Conservation (phyloP, 2,797 vertebrate species). For the Simalia tracyae region DNA sequence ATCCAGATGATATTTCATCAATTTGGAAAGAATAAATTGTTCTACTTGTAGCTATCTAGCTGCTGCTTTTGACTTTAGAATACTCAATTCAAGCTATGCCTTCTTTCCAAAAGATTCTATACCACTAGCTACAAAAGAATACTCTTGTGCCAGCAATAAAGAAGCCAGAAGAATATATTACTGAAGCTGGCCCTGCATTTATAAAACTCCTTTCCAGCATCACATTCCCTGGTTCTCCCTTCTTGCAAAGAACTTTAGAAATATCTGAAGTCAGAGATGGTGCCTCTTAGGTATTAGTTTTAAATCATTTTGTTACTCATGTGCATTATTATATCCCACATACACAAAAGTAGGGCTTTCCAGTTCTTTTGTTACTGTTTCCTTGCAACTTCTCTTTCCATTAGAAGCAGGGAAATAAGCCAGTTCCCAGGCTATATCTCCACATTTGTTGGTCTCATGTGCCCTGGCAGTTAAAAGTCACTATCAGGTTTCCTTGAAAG, state of each 20-base stretch:
- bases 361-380: background rate
- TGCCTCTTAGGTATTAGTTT: background rate
- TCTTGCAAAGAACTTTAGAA: slow-evolving; percentile 4
- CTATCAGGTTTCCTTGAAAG: slow-evolving; percentile 9
- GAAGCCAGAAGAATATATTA: slow-evolving; percentile 4
- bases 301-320: background rate
- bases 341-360: background rate
- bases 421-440: slow-evolving; percentile 18
- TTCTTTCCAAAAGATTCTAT: slow-evolving; percentile 11
- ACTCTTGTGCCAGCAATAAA: slow-evolving; percentile 5
- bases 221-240: background rate
- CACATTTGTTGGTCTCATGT: background rate
- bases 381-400: slow-evolving; percentile 3
- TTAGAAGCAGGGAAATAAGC: background rate
- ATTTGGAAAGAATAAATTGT: background rate
- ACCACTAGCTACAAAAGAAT: background rate
- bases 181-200: background rate
- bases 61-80: background rate
- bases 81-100: background rate
- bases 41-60: background rate
- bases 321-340: background rate
- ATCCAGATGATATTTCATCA: slow-evolving; percentile 5
- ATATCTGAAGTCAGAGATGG: background rate
- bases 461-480: background rate
- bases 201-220: background rate